Conservation (phyloP, 2,888 invertebrate genomes). For the Drosophila kanekoi region DNA sequence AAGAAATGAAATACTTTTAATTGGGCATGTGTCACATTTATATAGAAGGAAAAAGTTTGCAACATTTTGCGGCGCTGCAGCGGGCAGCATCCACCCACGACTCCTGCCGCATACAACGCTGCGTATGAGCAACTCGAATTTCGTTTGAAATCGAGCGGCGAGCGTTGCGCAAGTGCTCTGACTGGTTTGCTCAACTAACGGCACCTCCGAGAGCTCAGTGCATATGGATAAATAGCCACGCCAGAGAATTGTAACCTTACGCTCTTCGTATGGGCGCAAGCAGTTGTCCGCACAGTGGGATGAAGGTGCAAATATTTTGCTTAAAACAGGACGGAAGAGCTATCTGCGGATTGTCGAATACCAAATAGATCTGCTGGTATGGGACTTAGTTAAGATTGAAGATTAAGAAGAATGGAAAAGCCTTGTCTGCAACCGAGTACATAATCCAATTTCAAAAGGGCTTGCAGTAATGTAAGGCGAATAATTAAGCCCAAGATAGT, state of each 20-base stretch:
- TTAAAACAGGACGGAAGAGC: not conserved
- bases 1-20: constrained; percentile 17
- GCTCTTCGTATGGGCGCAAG: constrained; percentile 54
- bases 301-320: not conserved
- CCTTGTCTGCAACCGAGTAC: no score
- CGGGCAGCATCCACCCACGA: no score
- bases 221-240: constrained; percentile 59
- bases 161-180: constrained; percentile 70
- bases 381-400: no score
- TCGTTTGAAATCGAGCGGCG: constrained; percentile 53
- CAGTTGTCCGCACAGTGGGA: constrained; percentile 47
- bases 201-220: constrained; percentile 35
- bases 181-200: constrained; percentile 47
- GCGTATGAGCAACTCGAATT: constrained; percentile 59
- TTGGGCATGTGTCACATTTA: constrained; percentile 15
- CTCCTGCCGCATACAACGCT: constrained; percentile 16
- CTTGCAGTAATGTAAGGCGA: no score
- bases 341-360: not conserved
- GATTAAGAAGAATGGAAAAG: no score
- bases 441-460: no score
- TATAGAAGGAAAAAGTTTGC: constrained; percentile 21
- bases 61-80: constrained; percentile 22
- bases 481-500: no score
- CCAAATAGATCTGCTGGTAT: no score
- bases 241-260: constrained; percentile 59